A percentile compares a stretch with the other conserved stretches of the same genome.
Evolutionary conservation across 2,797 vertebrate genomes (phyloP).

Genomic region (Pangasius krempfi): DNA sequence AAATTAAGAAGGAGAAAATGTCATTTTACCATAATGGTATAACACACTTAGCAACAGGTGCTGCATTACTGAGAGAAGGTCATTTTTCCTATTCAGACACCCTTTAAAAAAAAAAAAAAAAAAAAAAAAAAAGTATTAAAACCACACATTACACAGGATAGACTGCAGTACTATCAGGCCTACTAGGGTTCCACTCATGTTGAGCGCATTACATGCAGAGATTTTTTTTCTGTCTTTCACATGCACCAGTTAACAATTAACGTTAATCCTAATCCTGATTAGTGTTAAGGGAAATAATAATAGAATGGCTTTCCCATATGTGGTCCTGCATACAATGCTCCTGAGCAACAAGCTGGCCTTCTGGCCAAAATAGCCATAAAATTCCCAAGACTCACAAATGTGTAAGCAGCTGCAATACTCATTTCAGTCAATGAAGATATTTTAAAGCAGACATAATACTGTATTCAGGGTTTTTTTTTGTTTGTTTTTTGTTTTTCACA

Average conservation of each 20-base stretch:
- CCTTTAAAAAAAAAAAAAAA: not conserved
- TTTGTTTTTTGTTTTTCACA: not conserved
- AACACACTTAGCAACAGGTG: not conserved
- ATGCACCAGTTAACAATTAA: conserved; percentile 7
- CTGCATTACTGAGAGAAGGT: not conserved
- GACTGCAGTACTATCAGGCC: not conserved
- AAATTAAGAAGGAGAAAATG: not conserved
- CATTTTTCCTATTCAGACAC: not conserved
- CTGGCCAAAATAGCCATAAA: conserved; percentile 35
- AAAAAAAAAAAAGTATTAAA: not conserved
- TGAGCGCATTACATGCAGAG: not conserved
- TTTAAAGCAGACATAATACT: not conserved
- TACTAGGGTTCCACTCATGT: not conserved
- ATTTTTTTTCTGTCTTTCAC: not conserved
- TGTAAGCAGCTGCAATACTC: conserved; percentile 43
- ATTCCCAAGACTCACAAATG: conserved; percentile 34
- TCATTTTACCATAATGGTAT: not conserved
- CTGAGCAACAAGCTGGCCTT: conserved; percentile 10
- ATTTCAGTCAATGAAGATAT: conserved; percentile 13
- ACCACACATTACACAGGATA: not conserved
- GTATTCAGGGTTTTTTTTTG: not conserved
- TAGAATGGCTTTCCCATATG: conserved; percentile 9
- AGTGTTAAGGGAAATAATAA: conserved; percentile 7
- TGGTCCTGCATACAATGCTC: not conserved
- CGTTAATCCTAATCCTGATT: conserved; percentile 6